These are phyloP conservation scores for Belonocnema kinseyi DNA, from an alignment of 1,140 invertebrate genomes.

Conservation along the genomic window DNA sequence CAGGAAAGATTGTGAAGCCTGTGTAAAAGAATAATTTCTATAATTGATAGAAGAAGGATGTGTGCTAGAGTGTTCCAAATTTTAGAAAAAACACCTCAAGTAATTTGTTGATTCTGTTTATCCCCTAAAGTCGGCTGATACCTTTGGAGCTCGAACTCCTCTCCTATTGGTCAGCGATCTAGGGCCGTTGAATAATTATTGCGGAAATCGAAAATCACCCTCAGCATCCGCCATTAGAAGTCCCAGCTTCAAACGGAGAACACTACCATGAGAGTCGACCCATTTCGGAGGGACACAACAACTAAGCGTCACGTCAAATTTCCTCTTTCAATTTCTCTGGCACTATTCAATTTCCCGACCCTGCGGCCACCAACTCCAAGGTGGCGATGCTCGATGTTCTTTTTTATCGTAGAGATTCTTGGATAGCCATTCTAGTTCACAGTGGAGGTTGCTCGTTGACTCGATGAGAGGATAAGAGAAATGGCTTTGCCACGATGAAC, in stretches of 20 bases:
- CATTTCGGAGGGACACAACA: constrained; percentile 47
- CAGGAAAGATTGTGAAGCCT: no score
- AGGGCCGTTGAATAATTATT: not conserved
- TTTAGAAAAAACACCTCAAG: no score
- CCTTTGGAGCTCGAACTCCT: not conserved
- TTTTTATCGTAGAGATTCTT: constrained; percentile 23
- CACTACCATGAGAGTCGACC: constrained; percentile 39
- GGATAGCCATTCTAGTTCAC: constrained; percentile 16
- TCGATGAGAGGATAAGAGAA: constrained; percentile 52
- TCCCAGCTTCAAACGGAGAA: constrained; percentile 27
- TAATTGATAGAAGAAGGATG: no score
- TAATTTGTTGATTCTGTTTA: no score
- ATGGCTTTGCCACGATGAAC: constrained; percentile 57
- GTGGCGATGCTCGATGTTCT: constrained; percentile 22
- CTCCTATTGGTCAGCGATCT: not conserved
- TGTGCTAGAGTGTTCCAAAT: no score
- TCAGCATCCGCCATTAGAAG: not conserved
- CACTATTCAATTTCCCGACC: constrained; percentile 67
- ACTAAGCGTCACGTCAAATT: constrained; percentile 55
- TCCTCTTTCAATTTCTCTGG: constrained; percentile 63
- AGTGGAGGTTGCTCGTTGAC: constrained; percentile 37
- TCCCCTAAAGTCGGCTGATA: no score
- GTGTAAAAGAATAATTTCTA: no score
- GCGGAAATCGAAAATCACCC: constrained; percentile 19
- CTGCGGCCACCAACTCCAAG: constrained; percentile 42